A percentile compares a stretch with the other conserved stretches of the same genome.
Conservation (phyloP, 2,113 vertebrate species). For the Pangasianodon gigas region DNA sequence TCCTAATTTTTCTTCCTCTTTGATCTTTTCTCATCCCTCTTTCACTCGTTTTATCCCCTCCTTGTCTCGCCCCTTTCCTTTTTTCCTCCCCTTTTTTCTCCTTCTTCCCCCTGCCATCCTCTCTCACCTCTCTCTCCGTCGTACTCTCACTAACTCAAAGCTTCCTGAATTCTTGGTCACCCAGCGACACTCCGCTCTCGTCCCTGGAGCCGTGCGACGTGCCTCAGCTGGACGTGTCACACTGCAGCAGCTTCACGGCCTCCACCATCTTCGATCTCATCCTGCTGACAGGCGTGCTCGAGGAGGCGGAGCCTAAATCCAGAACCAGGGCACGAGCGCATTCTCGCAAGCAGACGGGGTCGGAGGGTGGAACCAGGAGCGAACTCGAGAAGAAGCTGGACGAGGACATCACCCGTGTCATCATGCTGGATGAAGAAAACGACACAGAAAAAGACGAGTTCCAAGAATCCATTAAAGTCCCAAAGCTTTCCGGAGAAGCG, state of each 20-base stretch:
- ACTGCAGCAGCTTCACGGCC: slow-evolving; percentile 71
- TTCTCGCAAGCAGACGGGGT: slow-evolving; percentile 50
- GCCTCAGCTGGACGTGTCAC: slow-evolving; percentile 68
- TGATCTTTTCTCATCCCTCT: slow-evolving; percentile 52
- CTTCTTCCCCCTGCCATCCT: slow-evolving; percentile 21
- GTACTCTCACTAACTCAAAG: slow-evolving; percentile 74
- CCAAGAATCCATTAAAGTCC: slow-evolving; percentile 52
- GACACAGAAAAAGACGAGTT: slow-evolving; percentile 51
- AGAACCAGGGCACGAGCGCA: slow-evolving; percentile 29
- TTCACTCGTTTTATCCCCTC: not conserved
- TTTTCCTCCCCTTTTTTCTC: slow-evolving; percentile 52
- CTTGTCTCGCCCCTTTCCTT: slow-evolving; percentile 44
- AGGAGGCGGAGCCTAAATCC: slow-evolving; percentile 67
- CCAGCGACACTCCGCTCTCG: slow-evolving; percentile 76
- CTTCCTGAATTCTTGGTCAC: slow-evolving; percentile 85
- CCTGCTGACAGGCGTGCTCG: slow-evolving; percentile 74
- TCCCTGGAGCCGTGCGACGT: slow-evolving; percentile 75
- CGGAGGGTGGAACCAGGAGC: slow-evolving; percentile 53
- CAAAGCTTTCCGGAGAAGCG: slow-evolving; percentile 51
- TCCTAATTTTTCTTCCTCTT: not conserved
- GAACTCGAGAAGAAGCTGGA: slow-evolving; percentile 63
- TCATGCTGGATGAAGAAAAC: slow-evolving; percentile 54
- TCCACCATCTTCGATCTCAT: slow-evolving; percentile 75
- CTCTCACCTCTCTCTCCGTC: slow-evolving; percentile 48
- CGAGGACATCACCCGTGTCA: slow-evolving; percentile 61